These are phyloP conservation scores for Anastrepha obliqua DNA, from an alignment of 1,140 invertebrate species.

Conservation along the genomic window DNA sequence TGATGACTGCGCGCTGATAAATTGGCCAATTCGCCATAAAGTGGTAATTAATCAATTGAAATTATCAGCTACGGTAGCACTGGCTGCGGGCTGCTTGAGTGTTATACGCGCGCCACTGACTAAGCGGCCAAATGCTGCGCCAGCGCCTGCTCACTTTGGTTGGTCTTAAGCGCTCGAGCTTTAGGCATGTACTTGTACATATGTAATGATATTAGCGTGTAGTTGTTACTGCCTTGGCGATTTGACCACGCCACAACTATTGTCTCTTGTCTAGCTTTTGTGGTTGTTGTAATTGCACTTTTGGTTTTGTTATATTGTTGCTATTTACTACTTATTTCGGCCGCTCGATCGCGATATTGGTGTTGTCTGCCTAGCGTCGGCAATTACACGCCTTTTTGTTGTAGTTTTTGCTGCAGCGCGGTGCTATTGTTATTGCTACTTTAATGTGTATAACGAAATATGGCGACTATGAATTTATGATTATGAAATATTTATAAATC, in stretches of 20 bases:
- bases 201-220: not conserved
- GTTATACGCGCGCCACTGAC: not conserved
- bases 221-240: not conserved
- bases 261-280: not conserved
- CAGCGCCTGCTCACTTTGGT: not conserved
- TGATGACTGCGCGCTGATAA: constrained; percentile 56
- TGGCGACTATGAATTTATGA: constrained; percentile 23
- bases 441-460: not conserved
- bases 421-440: not conserved
- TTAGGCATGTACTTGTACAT: not conserved
- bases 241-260: not conserved
- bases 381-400: constrained; percentile 12
- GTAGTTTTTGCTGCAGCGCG: not conserved
- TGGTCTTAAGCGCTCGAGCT: not conserved
- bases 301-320: not conserved
- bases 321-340: not conserved
- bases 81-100: constrained; percentile 54
- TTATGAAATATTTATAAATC: constrained; percentile 44
- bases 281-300: not conserved
- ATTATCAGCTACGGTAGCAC: constrained; percentile 59
- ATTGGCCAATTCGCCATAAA: constrained; percentile 58
- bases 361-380: not conserved
- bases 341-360: constrained; percentile 13
- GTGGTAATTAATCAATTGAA: constrained; percentile 60
- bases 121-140: not conserved